Conservation (phyloP, 2,113 vertebrate species). For the Stigmatopora nigra region DNA sequence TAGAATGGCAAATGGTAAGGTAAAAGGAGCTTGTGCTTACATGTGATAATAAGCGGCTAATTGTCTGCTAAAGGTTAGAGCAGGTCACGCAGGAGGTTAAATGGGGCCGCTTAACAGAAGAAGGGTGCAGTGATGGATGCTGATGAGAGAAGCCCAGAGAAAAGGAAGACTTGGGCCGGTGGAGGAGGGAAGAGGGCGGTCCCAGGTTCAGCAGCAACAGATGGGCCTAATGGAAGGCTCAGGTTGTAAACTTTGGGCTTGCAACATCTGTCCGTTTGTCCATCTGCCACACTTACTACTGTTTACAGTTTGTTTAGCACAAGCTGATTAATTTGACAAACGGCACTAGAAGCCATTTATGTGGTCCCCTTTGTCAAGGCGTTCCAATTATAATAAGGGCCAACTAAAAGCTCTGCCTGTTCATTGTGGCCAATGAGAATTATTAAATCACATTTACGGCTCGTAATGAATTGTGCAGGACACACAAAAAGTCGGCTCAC, state of each 20-base stretch:
- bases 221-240: conserved; percentile 66
- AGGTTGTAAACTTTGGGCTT: conserved; percentile 74
- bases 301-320: conserved; percentile 53
- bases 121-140: conserved; percentile 44
- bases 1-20: background rate
- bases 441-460: conserved; percentile 5
- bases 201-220: conserved; percentile 61
- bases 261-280: conserved; percentile 73
- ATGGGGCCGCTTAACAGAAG: conserved; percentile 21
- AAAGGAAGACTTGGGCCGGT: conserved; percentile 12
- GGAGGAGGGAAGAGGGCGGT: conserved; percentile 60
- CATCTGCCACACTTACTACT: conserved; percentile 62
- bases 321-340: conserved; percentile 36
- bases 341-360: conserved; percentile 7
- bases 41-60: conserved; percentile 2
- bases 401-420: background rate
- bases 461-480: background rate
- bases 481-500: background rate
- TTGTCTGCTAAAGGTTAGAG: conserved; percentile 26
- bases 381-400: conserved; percentile 26
- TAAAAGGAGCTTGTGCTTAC: background rate
- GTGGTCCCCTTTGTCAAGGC: conserved; percentile 7
- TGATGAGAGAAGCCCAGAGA: conserved; percentile 50
- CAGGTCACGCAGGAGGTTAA: conserved; percentile 22
- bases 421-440: conserved; percentile 1